phyloP scores from a whole-genome alignment of 1,140 invertebrate species.

The Venturia canescens region DNA sequence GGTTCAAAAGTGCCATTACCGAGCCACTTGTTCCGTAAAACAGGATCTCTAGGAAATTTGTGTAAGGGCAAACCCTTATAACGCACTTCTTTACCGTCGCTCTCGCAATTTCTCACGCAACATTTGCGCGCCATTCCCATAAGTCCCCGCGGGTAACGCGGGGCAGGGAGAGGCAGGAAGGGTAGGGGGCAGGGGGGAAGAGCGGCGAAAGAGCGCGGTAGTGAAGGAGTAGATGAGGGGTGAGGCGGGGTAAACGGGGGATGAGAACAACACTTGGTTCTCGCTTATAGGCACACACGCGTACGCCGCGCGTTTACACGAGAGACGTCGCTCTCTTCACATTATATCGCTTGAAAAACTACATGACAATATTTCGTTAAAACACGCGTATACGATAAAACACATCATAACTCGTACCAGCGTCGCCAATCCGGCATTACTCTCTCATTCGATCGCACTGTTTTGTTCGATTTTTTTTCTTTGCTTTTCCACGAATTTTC shows the following conservation, averaged over 20 bases:
- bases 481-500: conserved; percentile 15
- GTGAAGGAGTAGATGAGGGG: neutral
- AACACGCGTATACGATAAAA: conserved; percentile 29
- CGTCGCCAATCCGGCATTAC: conserved; percentile 9
- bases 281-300: neutral
- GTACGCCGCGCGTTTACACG: conserved; percentile 7
- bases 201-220: neutral
- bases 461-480: conserved; percentile 4
- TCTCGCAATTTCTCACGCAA: conserved; percentile 70
- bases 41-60: conserved; percentile 77
- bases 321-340: conserved; percentile 34
- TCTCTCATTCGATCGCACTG: neutral
- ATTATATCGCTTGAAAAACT: conserved; percentile 53
- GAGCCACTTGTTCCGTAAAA: conserved; percentile 75
- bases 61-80: conserved; percentile 78
- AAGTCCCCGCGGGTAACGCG: conserved; percentile 38
- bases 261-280: conserved; percentile 9
- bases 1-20: conserved; percentile 74
- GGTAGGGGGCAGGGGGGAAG: neutral
- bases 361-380: conserved; percentile 54
- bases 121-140: conserved; percentile 74
- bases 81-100: conserved; percentile 68
- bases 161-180: neutral
- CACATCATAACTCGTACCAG: conserved; percentile 4
- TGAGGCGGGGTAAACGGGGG: neutral